Evolutionary conservation across 2,113 vertebrate species (phyloP).

Genomic region (Beaufortia kweichowensis): DNA sequence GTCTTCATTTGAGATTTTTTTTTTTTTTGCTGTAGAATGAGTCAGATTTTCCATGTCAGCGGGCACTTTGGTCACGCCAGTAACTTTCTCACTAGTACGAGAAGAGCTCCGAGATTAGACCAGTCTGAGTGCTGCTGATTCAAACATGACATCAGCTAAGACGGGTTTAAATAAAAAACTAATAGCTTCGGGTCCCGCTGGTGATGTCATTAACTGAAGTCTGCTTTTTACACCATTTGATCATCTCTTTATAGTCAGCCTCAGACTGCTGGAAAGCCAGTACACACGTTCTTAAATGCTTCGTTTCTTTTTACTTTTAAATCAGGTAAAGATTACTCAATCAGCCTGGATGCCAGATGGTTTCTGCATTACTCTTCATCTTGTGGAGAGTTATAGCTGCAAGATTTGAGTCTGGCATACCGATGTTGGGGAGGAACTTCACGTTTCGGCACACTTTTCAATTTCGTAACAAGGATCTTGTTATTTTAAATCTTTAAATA

Average conservation of each 20-base stretch:
- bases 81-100: constrained; percentile 58
- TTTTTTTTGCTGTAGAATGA: constrained; percentile 67
- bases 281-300: background rate
- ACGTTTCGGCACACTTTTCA: background rate
- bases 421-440: background rate
- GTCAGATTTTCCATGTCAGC: constrained; percentile 76
- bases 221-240: constrained; percentile 1
- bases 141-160: constrained; percentile 42
- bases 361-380: constrained; percentile 6
- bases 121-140: constrained; percentile 51
- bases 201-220: constrained; percentile 30
- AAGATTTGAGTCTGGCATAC: constrained; percentile 5
- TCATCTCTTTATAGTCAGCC: background rate
- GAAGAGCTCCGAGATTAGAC: constrained; percentile 44
- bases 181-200: constrained; percentile 16
- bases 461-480: background rate
- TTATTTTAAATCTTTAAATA: background rate
- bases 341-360: constrained; percentile 19
- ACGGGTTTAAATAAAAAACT: constrained; percentile 28
- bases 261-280: constrained; percentile 4
- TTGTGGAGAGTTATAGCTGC: constrained; percentile 18
- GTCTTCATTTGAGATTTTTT: constrained; percentile 53
- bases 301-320: constrained; percentile 31
- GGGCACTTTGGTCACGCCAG: constrained; percentile 55
- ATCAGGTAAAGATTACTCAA: constrained; percentile 5